phyloP scores from a whole-genome alignment of 2,113 vertebrate genomes.

The Acinonyx jubatus region DNA sequence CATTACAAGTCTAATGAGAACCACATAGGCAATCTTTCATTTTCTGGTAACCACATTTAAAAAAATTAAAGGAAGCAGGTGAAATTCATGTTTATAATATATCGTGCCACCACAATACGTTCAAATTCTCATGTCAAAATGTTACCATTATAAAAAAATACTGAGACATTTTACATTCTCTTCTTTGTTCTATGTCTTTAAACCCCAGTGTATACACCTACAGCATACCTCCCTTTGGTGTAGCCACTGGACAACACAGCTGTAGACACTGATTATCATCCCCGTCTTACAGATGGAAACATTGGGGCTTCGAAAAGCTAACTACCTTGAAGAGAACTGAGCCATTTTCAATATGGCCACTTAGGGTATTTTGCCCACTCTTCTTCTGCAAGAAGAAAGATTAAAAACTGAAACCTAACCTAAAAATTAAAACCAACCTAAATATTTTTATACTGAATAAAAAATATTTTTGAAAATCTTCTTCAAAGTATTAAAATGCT shows the following conservation, averaged over 20 bases:
- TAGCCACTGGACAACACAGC: not conserved
- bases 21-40: not conserved
- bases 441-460: not conserved
- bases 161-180: not conserved
- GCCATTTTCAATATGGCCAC: not conserved
- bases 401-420: not conserved
- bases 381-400: not conserved
- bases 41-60: not conserved
- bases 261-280: too few species aligned
- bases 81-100: not conserved
- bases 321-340: not conserved
- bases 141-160: not conserved
- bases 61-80: not conserved
- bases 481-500: not conserved
- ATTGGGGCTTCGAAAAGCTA: not conserved
- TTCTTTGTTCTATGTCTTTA: not conserved
- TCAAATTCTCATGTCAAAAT: not conserved
- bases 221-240: not conserved
- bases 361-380: not conserved
- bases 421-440: not conserved
- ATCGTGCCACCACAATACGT: not conserved
- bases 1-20: not conserved
- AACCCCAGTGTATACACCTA: fast-evolving
- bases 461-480: not conserved
- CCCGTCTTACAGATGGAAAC: not conserved